Percentiles rank a stretch among this genome's conserved stretches.
Conservation (phyloP, 2,888 invertebrate genomes). For the Leptopterna dolabrata region DNA sequence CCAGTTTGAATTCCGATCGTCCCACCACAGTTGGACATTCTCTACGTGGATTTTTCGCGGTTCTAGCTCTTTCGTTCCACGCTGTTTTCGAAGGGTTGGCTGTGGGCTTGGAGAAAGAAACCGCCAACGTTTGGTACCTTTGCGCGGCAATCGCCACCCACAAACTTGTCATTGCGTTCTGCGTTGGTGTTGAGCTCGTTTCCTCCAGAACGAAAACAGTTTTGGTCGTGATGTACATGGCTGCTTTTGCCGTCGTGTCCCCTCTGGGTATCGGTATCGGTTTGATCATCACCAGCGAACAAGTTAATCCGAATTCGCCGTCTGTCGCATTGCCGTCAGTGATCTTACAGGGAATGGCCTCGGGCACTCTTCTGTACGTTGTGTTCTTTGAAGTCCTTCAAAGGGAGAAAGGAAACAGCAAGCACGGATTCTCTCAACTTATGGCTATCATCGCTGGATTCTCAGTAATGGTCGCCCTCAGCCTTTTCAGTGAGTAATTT, state of each 20-base stretch:
- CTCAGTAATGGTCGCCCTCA: conserved; percentile 71
- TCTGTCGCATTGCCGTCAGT: conserved; percentile 70
- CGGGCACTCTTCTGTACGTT: conserved; percentile 82
- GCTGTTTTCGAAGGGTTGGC: conserved; percentile 81
- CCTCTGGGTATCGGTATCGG: conserved; percentile 78
- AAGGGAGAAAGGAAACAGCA: conserved; percentile 73
- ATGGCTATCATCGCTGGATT: conserved; percentile 72
- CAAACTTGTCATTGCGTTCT: conserved; percentile 76
- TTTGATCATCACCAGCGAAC: conserved; percentile 69
- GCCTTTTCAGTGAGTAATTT: conserved; percentile 63
- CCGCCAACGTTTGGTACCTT: conserved; percentile 74
- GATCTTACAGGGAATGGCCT: conserved; percentile 77
- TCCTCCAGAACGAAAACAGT: conserved; percentile 69
- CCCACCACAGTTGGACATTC: conserved; percentile 62
- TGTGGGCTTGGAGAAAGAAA: conserved; percentile 79
- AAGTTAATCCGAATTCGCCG: conserved; percentile 66
- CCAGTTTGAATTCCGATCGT: conserved; percentile 46
- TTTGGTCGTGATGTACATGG: conserved; percentile 71
- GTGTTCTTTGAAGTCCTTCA: conserved; percentile 86
- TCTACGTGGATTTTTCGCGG: conserved; percentile 72
- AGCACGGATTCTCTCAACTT: conserved; percentile 72
- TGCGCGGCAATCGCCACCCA: conserved; percentile 76
- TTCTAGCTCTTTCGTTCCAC: conserved; percentile 76
- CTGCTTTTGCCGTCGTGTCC: conserved; percentile 75
- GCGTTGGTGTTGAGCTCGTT: conserved; percentile 75